Base-by-base conservation (phyloP, 1,140 invertebrate species). In the Caerostris extrusa region DNA sequence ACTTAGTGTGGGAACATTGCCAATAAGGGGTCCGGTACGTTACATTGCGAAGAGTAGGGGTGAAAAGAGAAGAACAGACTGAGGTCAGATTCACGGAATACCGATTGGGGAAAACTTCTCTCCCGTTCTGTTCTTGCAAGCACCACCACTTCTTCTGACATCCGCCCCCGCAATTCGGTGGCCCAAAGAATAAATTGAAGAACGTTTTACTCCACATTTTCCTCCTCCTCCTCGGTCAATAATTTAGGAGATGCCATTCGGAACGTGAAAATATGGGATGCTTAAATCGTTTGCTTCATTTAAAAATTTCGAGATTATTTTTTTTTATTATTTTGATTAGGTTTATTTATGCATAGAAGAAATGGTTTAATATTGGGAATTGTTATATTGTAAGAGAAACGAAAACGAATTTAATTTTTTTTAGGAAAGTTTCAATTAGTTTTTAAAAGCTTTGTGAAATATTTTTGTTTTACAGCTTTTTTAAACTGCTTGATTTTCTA, bases 21-120 rank as follows among this genome's bases (percentile, higher is more conserved):
- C 90, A 91, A 91, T 91, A 91, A 61, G 90, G 90, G 71, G 58
- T 58, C 57, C 90, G 90, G 90, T 82, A 71, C 3, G 90, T 61
- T 91, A 91, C 90, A 91, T 91, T 91, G 19, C 57, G 17, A 7
- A 60, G 90, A 7, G 56, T 7, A 82, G 77, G 87, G 87, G 87
- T 34, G 87, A 90, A 71, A 61, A 53, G 87, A 56, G 56, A 82
- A 61, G 58, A n/a, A 55, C 56, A 6, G 56, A 50, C 12, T 3
- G 82, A 57, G 82, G 55, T n/a, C 7, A 85, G 82, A n/a, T 34
- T 64, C 19, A 87, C 85, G 58, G 57, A 57, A 60, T 77, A 14
- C n/a, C 82, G 55, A 85, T 58, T 57, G 55, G 82, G 82, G 34
- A 85, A 85, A 57, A 85, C 57, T n/a, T 85, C n/a, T 7, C n/a